Percentiles rank a stretch among this genome's conserved stretches.
Evolutionary conservation across 2,888 invertebrate genomes (phyloP).

Genomic region (Automeris io): DNA sequence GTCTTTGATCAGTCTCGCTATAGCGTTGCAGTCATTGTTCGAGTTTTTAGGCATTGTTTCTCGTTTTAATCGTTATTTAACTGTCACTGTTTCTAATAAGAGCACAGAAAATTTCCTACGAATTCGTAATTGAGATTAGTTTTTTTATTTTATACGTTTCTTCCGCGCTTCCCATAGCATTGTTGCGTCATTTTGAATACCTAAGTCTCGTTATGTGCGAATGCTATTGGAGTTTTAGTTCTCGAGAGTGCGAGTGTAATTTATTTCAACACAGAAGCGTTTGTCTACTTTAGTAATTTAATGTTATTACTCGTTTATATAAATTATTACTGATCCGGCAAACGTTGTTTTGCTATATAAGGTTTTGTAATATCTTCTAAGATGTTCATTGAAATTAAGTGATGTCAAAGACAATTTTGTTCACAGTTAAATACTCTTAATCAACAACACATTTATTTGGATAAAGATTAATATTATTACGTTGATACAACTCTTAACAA

Average conservation of each 20-base stretch:
- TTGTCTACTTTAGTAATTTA: background rate
- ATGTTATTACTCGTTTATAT: no score
- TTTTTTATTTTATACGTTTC: constrained; percentile 4
- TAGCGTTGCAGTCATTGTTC: constrained; percentile 60
- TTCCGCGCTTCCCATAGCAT: constrained; percentile 35
- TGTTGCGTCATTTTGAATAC: constrained; percentile 28
- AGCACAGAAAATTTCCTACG: constrained; percentile 50
- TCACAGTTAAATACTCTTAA: no score
- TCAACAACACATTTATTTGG: no score
- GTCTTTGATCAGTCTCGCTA: constrained; percentile 66
- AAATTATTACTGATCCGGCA: no score
- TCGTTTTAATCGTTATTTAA: constrained; percentile 44
- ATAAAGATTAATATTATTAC: no score
- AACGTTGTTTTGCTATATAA: no score
- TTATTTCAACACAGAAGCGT: background rate
- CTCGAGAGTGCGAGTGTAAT: constrained; percentile 19
- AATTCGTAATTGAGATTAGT: constrained; percentile 16
- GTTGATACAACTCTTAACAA: no score
- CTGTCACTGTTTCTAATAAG: constrained; percentile 54
- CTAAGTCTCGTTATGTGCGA: constrained; percentile 29
- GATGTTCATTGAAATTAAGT: no score
- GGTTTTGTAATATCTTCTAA: no score
- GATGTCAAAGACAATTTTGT: no score
- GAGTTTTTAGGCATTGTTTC: constrained; percentile 58
- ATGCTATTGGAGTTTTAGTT: constrained; percentile 27